Evolutionary conservation across 30 jellyfish, hydroid and myxozoan genomes (phyloP), one percentile per base, ranked within the genome.

Genomic region (Rhopilema esculentum): DNA sequence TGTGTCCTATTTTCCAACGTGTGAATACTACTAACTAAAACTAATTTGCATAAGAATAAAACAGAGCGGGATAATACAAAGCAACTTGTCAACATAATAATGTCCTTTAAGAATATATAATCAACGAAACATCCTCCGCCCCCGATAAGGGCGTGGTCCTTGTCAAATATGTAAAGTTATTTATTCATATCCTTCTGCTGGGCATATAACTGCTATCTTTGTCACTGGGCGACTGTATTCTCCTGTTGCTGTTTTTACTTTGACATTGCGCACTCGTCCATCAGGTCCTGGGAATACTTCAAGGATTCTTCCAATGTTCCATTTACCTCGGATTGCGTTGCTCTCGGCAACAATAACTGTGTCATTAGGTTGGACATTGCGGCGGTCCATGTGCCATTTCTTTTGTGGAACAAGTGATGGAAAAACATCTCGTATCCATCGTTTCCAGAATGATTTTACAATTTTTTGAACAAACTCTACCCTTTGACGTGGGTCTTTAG

Each of bases 341-440:
- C 31, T 65, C 48, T 77, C 86, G n/a, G 85, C 89, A 52, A 89
- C 77, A 21, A 49, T 57, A 57, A 68, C 91, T 52, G 53, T 61
- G 52, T 88, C 96, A 78, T 40, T 88, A 77, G 75, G 77, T 23
- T 63, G 84, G 8, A 80, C 85, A 74, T 89, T 89, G 17, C 92
- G 88, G 29, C 66, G 85, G 74, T 32, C 92, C 53, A 80, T 27
- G 52, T 72, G 90, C 90, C 93, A 89, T 64, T 78, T 77, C 76
- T 49, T 77, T 29, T 49, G 85, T 16, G 84, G 82, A 30, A 79
- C 81, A 29, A 91, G 57, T 33, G 90, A 16, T 71, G 97, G 96
- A 51, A 91, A 76, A 33, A 76, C 97, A 69, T 91, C 97, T 49
- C 89, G 70, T 28, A 24, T 29, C 95, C 96, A 79, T 80, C 91